Conservation (phyloP, 2,797 vertebrate genomes). For the Hozukius guyotensis region DNA sequence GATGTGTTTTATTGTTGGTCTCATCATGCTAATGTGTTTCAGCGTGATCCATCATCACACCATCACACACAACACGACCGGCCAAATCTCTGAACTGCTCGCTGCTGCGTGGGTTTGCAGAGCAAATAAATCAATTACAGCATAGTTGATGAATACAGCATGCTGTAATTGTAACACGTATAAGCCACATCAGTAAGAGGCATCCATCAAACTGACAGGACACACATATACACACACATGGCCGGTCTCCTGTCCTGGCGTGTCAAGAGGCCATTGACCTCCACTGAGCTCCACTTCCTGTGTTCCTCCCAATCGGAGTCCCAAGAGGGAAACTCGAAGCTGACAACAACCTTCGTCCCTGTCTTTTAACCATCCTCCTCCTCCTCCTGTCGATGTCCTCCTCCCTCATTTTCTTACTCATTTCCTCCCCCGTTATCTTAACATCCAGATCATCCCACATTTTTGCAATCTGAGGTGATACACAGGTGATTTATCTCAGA, state of each 20-base stretch:
- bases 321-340: slow-evolving; percentile 45
- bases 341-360: slow-evolving; percentile 58
- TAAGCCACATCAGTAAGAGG: slow-evolving; percentile 36
- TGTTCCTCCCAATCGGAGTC: slow-evolving; percentile 36
- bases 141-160: slow-evolving; percentile 56
- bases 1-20: slow-evolving; percentile 30
- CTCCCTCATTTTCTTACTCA: slow-evolving; percentile 50
- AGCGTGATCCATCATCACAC: slow-evolving; percentile 50
- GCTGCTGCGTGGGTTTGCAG: background rate
- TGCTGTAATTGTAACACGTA: slow-evolving; percentile 57
- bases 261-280: slow-evolving; percentile 76
- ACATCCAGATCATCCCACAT: slow-evolving; percentile 27
- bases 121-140: slow-evolving; percentile 62
- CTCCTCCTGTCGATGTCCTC: slow-evolving; percentile 37
- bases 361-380: slow-evolving; percentile 47
- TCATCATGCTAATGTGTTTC: slow-evolving; percentile 53
- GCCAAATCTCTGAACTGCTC: slow-evolving; percentile 41
- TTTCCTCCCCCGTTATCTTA: slow-evolving; percentile 47
- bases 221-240: slow-evolving; percentile 25
- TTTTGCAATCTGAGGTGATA: background rate
- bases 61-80: background rate
- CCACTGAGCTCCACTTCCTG: slow-evolving; percentile 70
- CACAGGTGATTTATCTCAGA: slow-evolving; percentile 7
- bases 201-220: slow-evolving; percentile 57
- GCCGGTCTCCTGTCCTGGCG: slow-evolving; percentile 50